Evolutionary conservation across 2,888 invertebrate species (phyloP).

Genomic region (Catocala fraxini): DNA sequence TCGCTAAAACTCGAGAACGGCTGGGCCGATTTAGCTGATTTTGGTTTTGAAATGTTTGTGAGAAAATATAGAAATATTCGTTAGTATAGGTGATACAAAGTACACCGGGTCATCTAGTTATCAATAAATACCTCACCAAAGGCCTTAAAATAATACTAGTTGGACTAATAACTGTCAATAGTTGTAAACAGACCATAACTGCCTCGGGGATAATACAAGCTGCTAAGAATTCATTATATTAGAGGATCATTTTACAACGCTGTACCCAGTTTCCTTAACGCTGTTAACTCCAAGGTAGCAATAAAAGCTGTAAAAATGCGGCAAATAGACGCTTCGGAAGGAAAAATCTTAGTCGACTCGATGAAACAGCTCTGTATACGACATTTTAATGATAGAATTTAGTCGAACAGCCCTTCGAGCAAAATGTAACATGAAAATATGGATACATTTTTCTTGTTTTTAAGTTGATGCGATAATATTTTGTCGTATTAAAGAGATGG

Average conservation of each 20-base stretch:
- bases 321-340: constrained; percentile 9
- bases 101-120: no score
- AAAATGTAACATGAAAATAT: neutral
- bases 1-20: no score
- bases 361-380: constrained; percentile 7
- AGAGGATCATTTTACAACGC: constrained; percentile 8
- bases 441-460: neutral
- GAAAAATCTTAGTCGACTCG: constrained; percentile 4
- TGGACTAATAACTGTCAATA: no score
- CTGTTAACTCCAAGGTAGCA: constrained; percentile 8
- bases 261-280: constrained; percentile 13
- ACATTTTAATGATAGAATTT: constrained; percentile 9
- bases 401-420: constrained; percentile 3
- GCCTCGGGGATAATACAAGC: neutral
- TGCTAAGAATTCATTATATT: neutral
- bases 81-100: no score
- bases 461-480: neutral
- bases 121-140: no score
- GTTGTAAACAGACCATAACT: no score
- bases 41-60: no score
- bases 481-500: constrained; percentile 3
- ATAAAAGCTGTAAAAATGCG: constrained; percentile 15
- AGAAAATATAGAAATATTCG: no score
- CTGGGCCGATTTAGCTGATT: no score
- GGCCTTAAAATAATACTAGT: no score